Conservation (phyloP, 2,888 invertebrate species). For the Trimorus sp. region DNA sequence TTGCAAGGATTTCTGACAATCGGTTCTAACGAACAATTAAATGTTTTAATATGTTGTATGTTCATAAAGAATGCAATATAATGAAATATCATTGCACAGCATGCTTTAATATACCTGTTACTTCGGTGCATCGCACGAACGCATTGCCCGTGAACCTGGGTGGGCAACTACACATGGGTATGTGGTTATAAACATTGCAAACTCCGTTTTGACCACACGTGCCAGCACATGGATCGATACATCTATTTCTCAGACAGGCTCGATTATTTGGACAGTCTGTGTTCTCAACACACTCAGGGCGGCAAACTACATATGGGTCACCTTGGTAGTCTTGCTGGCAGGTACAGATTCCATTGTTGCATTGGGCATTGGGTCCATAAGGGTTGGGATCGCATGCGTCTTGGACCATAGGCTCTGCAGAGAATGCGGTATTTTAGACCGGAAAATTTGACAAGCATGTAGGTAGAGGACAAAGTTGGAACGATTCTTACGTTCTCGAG, state of each 20-base stretch:
- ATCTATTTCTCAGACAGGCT: constrained; percentile 90
- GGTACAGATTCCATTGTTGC: constrained; percentile 88
- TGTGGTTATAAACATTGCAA: constrained; percentile 89
- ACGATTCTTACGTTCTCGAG: constrained; percentile 33
- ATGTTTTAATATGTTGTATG: too few species aligned
- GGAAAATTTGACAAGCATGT: neutral
- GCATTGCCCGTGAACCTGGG: constrained; percentile 80
- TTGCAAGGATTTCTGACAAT: constrained; percentile 84
- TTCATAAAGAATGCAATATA: too few species aligned
- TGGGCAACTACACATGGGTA: constrained; percentile 84
- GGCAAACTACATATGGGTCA: constrained; percentile 87
- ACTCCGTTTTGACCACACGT: constrained; percentile 89
- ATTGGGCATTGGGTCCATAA: constrained; percentile 89
- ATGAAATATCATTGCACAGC: too few species aligned
- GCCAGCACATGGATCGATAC: constrained; percentile 90
- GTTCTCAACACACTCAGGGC: constrained; percentile 90
- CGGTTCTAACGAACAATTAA: constrained; percentile 8
- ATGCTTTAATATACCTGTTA: constrained; percentile 19
- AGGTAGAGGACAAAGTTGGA: neutral
- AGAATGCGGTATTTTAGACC: neutral
- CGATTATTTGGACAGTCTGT: constrained; percentile 88
- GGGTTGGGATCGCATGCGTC: constrained; percentile 86
- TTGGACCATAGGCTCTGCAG: constrained; percentile 16
- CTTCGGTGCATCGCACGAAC: constrained; percentile 79
- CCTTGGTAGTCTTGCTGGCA: constrained; percentile 90